These are phyloP conservation scores for Apodemia zela DNA, from an alignment of 2,888 invertebrate species.

Conservation along the genomic window DNA sequence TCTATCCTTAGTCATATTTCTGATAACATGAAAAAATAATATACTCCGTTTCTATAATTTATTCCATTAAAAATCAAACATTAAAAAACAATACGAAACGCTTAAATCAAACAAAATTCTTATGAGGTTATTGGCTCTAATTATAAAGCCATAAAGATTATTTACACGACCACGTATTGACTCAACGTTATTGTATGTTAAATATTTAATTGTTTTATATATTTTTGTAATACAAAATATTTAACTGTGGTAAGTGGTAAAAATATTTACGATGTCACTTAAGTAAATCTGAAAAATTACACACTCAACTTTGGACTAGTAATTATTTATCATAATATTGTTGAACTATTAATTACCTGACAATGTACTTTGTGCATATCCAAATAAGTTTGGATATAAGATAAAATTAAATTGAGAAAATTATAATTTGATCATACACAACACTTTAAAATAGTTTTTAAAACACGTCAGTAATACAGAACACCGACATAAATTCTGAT, in stretches of 20 bases:
- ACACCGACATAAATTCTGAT: slow-evolving; percentile 51
- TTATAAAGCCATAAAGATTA: not conserved
- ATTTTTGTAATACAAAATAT: not conserved
- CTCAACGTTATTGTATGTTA: not conserved
- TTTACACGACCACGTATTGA: not conserved
- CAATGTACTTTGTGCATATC: slow-evolving; percentile 6
- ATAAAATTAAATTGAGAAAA: slow-evolving; percentile 32
- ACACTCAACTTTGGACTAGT: not conserved
- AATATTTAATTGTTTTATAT: not conserved
- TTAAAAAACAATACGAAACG: not conserved
- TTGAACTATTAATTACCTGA: slow-evolving; percentile 11
- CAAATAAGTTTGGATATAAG: not conserved
- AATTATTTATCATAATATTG: not conserved
- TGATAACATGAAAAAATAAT: too few species aligned
- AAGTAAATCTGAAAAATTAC: not conserved
- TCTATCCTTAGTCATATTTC: too few species aligned
- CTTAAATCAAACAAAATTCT: slow-evolving; percentile 24
- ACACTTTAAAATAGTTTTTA: slow-evolving; percentile 44
- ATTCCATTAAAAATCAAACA: too few species aligned
- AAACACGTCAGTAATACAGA: slow-evolving; percentile 55
- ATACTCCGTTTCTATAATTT: too few species aligned
- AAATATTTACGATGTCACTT: not conserved
- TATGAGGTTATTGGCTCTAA: not conserved
- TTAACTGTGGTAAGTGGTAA: not conserved
- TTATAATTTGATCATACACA: slow-evolving; percentile 51